Evolutionary conservation across 2,113 vertebrate species (phyloP).

Genomic region (Heterotis niloticus): DNA sequence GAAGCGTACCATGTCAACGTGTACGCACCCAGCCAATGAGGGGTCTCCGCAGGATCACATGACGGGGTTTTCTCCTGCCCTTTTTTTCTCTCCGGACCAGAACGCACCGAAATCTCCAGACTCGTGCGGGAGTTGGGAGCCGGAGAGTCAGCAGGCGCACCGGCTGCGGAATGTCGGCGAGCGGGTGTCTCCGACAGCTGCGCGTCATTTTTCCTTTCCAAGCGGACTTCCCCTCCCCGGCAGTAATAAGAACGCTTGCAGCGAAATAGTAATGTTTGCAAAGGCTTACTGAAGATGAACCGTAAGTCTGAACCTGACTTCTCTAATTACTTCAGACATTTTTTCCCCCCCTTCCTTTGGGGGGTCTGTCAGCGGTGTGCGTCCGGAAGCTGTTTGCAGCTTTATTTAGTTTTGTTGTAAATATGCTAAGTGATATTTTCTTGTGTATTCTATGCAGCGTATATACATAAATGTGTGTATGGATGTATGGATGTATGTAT

Average conservation of each 20-base stretch:
- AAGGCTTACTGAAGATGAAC: conserved; percentile 6
- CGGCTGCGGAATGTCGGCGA: conserved; percentile 59
- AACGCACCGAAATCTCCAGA: conserved; percentile 73
- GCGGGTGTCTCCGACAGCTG: background rate
- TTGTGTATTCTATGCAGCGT: too few relatives aligned
- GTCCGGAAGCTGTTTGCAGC: background rate
- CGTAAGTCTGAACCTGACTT: conserved; percentile 35
- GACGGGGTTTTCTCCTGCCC: conserved; percentile 69
- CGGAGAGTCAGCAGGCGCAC: conserved; percentile 52
- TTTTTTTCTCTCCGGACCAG: conserved; percentile 70
- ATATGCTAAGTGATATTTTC: too few relatives aligned
- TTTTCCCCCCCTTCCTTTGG: background rate
- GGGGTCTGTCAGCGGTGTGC: background rate
- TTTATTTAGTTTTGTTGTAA: too few relatives aligned
- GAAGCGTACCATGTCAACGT: conserved; percentile 70
- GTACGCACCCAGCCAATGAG: conserved; percentile 73
- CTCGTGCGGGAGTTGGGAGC: conserved; percentile 69
- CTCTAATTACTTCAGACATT: background rate
- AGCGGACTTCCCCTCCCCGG: conserved; percentile 39
- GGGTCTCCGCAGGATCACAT: conserved; percentile 69
- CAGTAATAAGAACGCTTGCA: conserved; percentile 7
- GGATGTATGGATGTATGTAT: background rate
- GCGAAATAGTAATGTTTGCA: conserved; percentile 3
- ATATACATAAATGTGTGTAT: too few relatives aligned
- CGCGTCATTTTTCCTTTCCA: background rate